Base-by-base conservation (phyloP, 1,140 invertebrate genomes). In the Trichonephila inaurata region DNA sequence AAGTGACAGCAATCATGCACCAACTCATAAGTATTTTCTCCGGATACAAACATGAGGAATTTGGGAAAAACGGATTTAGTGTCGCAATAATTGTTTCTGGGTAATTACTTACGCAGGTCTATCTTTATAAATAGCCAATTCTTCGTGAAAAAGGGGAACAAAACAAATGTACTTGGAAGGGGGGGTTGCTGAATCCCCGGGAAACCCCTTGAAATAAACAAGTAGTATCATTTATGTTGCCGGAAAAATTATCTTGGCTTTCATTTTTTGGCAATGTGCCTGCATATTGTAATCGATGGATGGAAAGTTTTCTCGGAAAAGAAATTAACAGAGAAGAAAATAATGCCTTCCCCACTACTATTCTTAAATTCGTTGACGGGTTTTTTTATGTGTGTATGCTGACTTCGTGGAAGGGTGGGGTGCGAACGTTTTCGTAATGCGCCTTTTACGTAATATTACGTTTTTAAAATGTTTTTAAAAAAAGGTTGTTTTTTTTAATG, bases 261-360 rank as follows among this genome's bases (percentile, higher is more conserved):
- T 69, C 72, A 33, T 33, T 77, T 77, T 77, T 18, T 77, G 72
- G 72, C 72, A 77, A 6, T 28, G 72, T 77, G 72, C 72, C 72
- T 77, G 72, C 72, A 77, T 77, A 77, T 77, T 40, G 72, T 77
- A 77, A 77, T 77, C 72, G 72, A 77, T 77, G 72, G 72, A 16
- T 40, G 72, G 14, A 6, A 7, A 6, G 24, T 77, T 69, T 69
- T 77, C 72, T 33, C 28, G 28, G 72, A 77, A 77, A 77, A 77
- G 72, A 77, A 77, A 77, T 77, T 77, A 77, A 77, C 33, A 18
- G 72, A 18, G 72, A 28, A 77, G 24, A 77, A 77, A 77, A 77
- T 77, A 77, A 77, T 77, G 72, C 72, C 28, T 40, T 33, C 12
- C 72, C 28, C 10, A 24, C 21, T 69, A 40, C 72, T 77, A 77